Evolutionary conservation across 2,113 vertebrate genomes (phyloP), one percentile per base, ranked within the genome.

Genomic region (Lasiurus cinereus): DNA sequence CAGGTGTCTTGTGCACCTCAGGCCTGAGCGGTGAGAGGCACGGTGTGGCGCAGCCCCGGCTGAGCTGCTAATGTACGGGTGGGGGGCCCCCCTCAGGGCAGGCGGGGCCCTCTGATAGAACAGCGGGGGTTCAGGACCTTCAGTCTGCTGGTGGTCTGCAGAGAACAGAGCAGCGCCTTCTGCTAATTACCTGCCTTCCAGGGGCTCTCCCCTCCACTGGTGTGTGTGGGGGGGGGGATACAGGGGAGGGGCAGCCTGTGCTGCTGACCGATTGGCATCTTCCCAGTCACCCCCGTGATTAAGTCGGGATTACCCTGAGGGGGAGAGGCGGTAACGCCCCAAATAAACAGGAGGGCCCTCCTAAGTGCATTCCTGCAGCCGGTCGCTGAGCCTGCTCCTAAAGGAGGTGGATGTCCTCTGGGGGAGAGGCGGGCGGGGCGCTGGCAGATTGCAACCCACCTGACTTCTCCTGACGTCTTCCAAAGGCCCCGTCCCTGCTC

Each of bases 181-280:
- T 92, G 96, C 97, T 98, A 98, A 98, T 98, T 98, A 98, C 94
- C 97, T 72, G 64, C 91, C 97, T 96, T 96, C 56, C 97, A 97
- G 39, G 39, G 97, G 96, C 95, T 97, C 95, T 92, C 56, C 78
- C 88, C 83, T 94, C 80, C 39, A 48, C 83, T 66, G 70, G n/a
- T n/a, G n/a, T n/a, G n/a, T n/a, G n/a, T n/a, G 95, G 94, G 97
- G 96, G 92, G 52, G 52, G 52, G 52, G 97, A 98, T 97, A 96
- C 97, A 96, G 96, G 18, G 67, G 33, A 21, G 31, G 29, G n/a
- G 36, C 18, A 70, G 83, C n/a, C 0, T 73, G 94, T 69, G 96
- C 90, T 95, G 97, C 93, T 98, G 98, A 98, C 97, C 94, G 3
- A 98, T 97, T 97, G 93, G 93, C 97, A 86, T 97, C 97, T 97